Conservation (phyloP, 2,797 vertebrate genomes). For the Falco novaeseelandiae region DNA sequence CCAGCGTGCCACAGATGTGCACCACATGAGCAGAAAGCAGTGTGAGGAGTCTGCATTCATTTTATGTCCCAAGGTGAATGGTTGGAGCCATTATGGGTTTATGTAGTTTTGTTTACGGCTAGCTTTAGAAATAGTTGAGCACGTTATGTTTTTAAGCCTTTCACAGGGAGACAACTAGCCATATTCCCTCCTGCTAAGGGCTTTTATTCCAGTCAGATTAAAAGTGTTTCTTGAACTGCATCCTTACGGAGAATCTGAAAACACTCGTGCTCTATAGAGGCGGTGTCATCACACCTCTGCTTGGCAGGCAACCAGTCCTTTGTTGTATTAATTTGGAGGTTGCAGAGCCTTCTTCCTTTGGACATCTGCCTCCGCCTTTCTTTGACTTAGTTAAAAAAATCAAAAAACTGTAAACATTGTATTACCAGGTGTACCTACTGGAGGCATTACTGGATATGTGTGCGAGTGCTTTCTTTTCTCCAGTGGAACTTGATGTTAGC, state of each 20-base stretch:
- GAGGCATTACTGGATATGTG: not conserved
- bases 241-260: not conserved
- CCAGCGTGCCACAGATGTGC: slow-evolving; percentile 56
- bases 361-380: not conserved
- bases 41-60: slow-evolving; percentile 28
- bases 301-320: slow-evolving; percentile 31
- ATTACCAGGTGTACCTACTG: not conserved
- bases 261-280: not conserved
- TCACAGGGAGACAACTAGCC: not conserved
- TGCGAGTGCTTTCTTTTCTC: not conserved
- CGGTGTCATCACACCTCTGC: slow-evolving; percentile 7
- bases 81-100: slow-evolving; percentile 41
- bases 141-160: slow-evolving; percentile 21
- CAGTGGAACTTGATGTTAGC: not conserved
- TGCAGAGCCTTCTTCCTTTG: slow-evolving; percentile 12
- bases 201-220: not conserved
- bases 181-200: not conserved
- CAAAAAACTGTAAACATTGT: not conserved
- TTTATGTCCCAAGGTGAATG: slow-evolving; percentile 42
- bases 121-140: slow-evolving; percentile 23
- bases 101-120: not conserved
- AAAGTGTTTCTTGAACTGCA: not conserved
- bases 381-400: not conserved
- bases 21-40: slow-evolving; percentile 68
- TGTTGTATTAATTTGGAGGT: not conserved